Conservation (phyloP, 2,797 vertebrate species). For the Pseudochirops corinnae region DNA sequence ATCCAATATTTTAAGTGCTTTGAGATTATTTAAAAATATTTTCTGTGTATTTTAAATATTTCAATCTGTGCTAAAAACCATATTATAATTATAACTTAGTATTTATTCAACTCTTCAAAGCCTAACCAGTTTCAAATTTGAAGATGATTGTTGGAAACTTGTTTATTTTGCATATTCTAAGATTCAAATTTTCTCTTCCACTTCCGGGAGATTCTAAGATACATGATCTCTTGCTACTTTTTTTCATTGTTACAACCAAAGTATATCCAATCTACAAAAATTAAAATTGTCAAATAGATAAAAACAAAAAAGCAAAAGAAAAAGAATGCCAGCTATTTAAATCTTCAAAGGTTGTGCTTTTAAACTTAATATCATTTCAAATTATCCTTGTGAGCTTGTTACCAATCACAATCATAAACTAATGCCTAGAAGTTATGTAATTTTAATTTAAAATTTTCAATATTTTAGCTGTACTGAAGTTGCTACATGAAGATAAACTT, state of each 20-base stretch:
- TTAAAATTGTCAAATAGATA: not conserved
- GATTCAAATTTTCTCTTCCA: not conserved
- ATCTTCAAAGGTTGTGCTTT: not conserved
- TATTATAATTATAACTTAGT: not conserved
- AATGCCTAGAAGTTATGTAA: constrained; percentile 8
- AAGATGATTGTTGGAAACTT: not conserved
- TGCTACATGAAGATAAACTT: constrained; percentile 79
- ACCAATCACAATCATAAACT: constrained; percentile 46
- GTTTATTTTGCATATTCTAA: not conserved
- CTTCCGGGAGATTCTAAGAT: not conserved
- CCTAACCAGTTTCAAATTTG: not conserved
- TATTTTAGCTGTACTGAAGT: constrained; percentile 58
- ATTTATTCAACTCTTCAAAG: not conserved
- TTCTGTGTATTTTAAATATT: not conserved
- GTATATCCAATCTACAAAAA: constrained; percentile 1
- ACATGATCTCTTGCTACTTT: not conserved
- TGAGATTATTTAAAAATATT: not conserved
- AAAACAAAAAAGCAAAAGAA: not conserved
- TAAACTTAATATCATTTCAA: not conserved
- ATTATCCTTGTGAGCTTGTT: constrained; percentile 4
- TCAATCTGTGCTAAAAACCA: not conserved
- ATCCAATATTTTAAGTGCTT: not conserved
- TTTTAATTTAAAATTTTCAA: constrained; percentile 50
- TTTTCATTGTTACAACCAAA: not conserved
- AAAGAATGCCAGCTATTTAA: constrained; percentile 6